phyloP scores from a whole-genome alignment of 2,888 invertebrate genomes.

The Epirrita christyi region DNA sequence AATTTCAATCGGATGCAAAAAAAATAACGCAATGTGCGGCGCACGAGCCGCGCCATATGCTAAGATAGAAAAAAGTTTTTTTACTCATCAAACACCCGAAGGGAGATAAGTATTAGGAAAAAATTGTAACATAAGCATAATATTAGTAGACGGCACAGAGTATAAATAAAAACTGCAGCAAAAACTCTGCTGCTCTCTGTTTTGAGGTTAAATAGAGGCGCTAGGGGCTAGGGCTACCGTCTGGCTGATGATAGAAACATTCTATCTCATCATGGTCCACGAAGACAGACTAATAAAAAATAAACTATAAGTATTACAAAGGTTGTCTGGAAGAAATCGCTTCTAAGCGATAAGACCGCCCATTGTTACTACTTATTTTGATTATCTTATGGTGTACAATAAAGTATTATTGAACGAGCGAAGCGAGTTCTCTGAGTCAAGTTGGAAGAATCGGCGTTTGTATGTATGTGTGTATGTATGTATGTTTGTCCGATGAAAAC shows the following conservation, averaged over 20 bases:
- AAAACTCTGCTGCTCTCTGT: slow-evolving; percentile 62
- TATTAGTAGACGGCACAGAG: slow-evolving; percentile 69
- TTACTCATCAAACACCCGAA: slow-evolving; percentile 73
- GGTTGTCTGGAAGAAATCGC: too few relatives aligned
- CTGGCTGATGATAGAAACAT: not conserved
- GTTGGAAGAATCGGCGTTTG: too few relatives aligned
- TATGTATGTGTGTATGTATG: too few relatives aligned
- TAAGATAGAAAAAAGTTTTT: slow-evolving; percentile 64
- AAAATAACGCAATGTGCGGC: slow-evolving; percentile 80
- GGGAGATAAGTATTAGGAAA: slow-evolving; percentile 72
- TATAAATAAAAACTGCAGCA: slow-evolving; percentile 69
- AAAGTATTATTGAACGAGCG: too few relatives aligned
- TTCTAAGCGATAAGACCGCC: too few relatives aligned
- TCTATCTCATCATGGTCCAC: not conserved
- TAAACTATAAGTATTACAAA: too few relatives aligned
- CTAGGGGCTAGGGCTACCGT: slow-evolving; percentile 29
- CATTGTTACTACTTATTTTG: too few relatives aligned
- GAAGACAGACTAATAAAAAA: too few relatives aligned
- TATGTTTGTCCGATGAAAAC: too few relatives aligned
- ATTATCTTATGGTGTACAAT: too few relatives aligned
- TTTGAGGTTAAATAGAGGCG: slow-evolving; percentile 74
- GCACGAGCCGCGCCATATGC: slow-evolving; percentile 80
- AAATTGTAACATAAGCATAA: slow-evolving; percentile 82
- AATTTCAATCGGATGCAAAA: slow-evolving; percentile 82
- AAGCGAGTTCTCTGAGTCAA: too few relatives aligned